Conservation (phyloP, 2,888 invertebrate genomes). For the Mythimna ferrago region DNA sequence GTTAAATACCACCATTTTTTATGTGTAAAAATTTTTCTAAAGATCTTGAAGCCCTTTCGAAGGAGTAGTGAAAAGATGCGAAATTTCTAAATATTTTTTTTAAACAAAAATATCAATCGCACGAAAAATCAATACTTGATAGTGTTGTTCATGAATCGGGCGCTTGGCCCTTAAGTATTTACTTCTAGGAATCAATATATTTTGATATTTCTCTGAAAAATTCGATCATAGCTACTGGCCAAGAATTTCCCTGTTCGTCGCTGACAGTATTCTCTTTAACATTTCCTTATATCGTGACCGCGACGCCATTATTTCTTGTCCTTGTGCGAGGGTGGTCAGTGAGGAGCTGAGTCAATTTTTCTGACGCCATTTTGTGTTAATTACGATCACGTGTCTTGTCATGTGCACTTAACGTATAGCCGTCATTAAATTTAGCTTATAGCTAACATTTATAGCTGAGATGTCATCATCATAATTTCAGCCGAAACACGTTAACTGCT, state of each 20-base stretch:
- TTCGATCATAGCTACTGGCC: not conserved
- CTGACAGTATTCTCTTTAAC: not conserved
- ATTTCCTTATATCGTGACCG: constrained; percentile 23
- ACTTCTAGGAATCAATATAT: not conserved
- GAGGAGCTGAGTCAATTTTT: constrained; percentile 3
- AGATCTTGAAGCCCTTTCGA: too few relatives aligned
- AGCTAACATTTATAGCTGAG: not conserved
- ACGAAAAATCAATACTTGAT: too few relatives aligned
- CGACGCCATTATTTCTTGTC: not conserved
- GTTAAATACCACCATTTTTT: too few relatives aligned
- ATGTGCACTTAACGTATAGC: not conserved
- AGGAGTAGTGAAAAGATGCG: too few relatives aligned
- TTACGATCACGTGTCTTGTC: constrained; percentile 4
- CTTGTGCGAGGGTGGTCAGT: not conserved
- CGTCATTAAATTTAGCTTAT: not conserved
- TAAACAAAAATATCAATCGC: too few relatives aligned
- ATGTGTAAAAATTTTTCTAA: too few relatives aligned
- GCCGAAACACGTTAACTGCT: too few relatives aligned
- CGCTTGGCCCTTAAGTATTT: too few relatives aligned
- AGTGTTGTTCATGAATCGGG: too few relatives aligned
- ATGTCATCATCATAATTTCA: too few relatives aligned
- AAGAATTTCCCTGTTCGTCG: not conserved
- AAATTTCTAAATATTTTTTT: too few relatives aligned
- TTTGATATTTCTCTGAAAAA: not conserved
- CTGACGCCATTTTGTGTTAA: constrained; percentile 14